Evolutionary conservation across 2,888 invertebrate genomes (phyloP).

Genomic region (Temnothorax ravouxi): DNA sequence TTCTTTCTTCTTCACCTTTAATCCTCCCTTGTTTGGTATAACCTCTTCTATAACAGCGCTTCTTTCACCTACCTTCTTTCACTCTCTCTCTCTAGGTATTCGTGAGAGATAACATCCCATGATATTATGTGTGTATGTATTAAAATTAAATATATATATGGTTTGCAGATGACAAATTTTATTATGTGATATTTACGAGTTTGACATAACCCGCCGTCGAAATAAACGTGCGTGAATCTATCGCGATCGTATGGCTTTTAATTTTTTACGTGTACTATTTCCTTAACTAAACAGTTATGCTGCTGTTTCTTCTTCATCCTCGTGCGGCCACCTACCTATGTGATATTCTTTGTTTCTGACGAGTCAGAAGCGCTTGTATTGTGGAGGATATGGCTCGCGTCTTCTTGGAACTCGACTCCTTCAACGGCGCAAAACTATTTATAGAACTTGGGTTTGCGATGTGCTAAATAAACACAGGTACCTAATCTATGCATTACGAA

Average conservation of each 20-base stretch:
- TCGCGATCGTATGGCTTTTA: neutral
- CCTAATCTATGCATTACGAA: conserved; percentile 58
- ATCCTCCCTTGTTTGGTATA: no score
- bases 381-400: conserved; percentile 47
- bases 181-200: neutral
- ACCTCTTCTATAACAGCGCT: no score
- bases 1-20: no score
- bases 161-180: neutral
- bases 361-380: conserved; percentile 52
- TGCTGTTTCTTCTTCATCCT: neutral
- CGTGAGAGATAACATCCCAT: no score
- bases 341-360: conserved; percentile 54
- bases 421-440: conserved; percentile 66
- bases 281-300: neutral
- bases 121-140: no score
- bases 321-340: conserved; percentile 29
- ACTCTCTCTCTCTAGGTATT: no score
- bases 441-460: conserved; percentile 61
- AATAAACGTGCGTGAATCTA: neutral
- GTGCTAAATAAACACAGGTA: conserved; percentile 67
- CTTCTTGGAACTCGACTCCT: conserved; percentile 71
- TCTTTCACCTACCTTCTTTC: no score
- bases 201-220: neutral
- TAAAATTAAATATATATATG: neutral
- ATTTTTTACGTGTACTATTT: neutral